Conservation (phyloP, 2,113 vertebrate genomes). For the Caracal caracal region DNA sequence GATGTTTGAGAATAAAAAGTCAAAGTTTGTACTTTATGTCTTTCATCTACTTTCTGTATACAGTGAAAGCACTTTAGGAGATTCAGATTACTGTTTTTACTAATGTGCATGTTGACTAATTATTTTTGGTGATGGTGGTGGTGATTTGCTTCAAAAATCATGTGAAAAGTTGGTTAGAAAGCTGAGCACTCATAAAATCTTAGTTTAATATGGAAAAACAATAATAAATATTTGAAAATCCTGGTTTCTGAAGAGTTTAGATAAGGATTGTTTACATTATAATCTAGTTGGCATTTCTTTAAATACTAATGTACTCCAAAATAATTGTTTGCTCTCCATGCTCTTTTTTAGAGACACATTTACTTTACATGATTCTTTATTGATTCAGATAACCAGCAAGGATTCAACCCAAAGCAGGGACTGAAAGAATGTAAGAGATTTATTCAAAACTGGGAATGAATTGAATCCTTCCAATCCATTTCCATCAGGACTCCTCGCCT, state of each 20-base stretch:
- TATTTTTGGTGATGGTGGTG: not conserved
- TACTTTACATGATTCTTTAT: not conserved
- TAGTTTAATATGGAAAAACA: not conserved
- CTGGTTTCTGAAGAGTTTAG: not conserved
- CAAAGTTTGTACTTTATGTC: not conserved
- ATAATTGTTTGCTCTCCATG: not conserved
- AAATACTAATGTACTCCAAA: not conserved
- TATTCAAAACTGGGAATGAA: not conserved
- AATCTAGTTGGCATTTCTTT: not conserved
- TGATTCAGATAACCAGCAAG: not conserved
- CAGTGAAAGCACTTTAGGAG: not conserved
- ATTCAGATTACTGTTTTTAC: not conserved
- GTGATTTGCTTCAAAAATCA: not conserved
- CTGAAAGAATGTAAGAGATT: not conserved
- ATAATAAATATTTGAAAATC: not conserved
- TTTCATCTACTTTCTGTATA: slow-evolving; percentile 30
- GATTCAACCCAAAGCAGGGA: not conserved
- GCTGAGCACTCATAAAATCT: not conserved
- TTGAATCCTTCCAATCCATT: not conserved
- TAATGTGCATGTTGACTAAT: not conserved
- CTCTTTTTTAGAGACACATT: not conserved
- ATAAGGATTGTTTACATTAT: not conserved
- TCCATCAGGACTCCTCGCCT: not conserved
- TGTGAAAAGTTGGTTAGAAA: slow-evolving; percentile 6
- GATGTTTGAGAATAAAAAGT: not conserved